Evolutionary conservation across 2,113 vertebrate genomes (phyloP), one percentile per base, ranked within the genome.

Genomic region (Meriones unguiculatus): DNA sequence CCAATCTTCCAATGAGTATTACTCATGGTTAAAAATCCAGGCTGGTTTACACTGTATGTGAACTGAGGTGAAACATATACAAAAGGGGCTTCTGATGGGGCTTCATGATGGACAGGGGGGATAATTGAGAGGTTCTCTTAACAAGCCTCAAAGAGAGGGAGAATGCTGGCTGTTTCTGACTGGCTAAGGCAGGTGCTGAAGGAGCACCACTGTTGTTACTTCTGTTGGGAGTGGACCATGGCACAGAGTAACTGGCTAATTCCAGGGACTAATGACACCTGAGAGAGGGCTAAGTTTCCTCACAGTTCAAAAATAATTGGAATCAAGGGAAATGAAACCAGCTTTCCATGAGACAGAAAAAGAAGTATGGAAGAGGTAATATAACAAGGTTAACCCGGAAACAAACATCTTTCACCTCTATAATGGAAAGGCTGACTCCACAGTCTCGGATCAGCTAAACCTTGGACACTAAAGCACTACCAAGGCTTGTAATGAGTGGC

Each of bases 301-400:
- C 67, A 30, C 52, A 38, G 32, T 59, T 95, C 20, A 87, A 97
- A 96, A 77, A 94, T 35, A 92, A 64, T 89, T 6, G 11, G 64
- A 94, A 77, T 81, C 57, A 95, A 93, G n/a, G 95, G 41, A 93
- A 76, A 97, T 89, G 14, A 46, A 38, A 94, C 22, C 2, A 69
- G 75, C 64, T 91, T 10, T 13, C 89, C n/a, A 14, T 64, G 35
- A 41, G 52, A 90, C 22, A 30, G 67, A 1, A 3, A 5, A 3
- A 90, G 35, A 96, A 54, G 35, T 81, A 41, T 75, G 8, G 41
- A 85, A 94, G 70, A 15, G 24, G 76, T 57, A 89, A 41, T 41
- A 59, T 13, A 14, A 38, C 77, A 18, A 59, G 38, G 54, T 84
- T 76, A 95, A 78, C 72, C 89, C 38, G 41, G 89, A 96, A 95